Evolutionary conservation across 2,113 vertebrate species (phyloP).

Genomic region (Petromus typicus): DNA sequence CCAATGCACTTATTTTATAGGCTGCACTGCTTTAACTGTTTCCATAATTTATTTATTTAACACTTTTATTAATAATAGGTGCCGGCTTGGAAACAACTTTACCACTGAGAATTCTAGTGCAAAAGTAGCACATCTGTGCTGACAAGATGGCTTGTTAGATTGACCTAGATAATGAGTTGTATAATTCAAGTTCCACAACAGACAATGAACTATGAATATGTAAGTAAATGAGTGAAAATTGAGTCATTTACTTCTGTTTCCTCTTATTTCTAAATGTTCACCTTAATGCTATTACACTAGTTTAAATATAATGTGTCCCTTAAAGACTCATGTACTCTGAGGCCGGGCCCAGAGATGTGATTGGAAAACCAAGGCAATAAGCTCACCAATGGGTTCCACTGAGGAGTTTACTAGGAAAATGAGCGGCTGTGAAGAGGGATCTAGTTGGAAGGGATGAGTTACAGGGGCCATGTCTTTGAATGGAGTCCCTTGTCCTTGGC

Average conservation of each 20-base stretch:
- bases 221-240: neutral
- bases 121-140: constrained; percentile 75
- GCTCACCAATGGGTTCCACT: neutral
- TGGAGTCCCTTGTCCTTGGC: neutral
- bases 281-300: neutral
- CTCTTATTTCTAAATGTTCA: neutral
- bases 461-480: neutral
- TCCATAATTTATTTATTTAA: constrained; percentile 79
- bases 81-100: constrained; percentile 65
- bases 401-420: neutral
- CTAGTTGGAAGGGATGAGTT: neutral
- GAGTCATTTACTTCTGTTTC: neutral
- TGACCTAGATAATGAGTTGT: constrained; percentile 78
- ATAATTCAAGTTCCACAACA: constrained; percentile 65
- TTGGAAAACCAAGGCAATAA: neutral
- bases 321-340: neutral
- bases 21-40: constrained; percentile 52
- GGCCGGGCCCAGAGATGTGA: neutral
- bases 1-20: neutral
- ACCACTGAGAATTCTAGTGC: constrained; percentile 74
- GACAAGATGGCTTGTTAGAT: constrained; percentile 56
- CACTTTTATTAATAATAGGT: constrained; percentile 81
- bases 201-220: constrained; percentile 53
- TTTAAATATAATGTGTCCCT: neutral
- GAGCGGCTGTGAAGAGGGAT: neutral